Evolutionary conservation across 2,113 vertebrate species (phyloP).

Genomic region (Menura novaehollandiae): DNA sequence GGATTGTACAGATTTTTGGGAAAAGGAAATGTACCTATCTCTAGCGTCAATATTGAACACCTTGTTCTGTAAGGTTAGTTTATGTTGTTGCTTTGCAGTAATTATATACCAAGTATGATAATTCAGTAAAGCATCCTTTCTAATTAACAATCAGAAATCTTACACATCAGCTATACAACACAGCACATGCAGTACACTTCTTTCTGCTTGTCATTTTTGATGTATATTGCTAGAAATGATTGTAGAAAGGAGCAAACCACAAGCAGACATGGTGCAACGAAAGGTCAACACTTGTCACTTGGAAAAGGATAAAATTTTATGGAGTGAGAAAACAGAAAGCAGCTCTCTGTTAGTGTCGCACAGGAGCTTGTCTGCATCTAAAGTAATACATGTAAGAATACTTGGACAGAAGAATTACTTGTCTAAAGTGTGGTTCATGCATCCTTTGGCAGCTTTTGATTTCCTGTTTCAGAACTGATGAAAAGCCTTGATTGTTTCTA

Average conservation of each 20-base stretch:
- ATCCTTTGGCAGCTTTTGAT: background rate
- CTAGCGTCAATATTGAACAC: background rate
- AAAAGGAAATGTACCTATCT: background rate
- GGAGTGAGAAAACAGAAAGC: background rate
- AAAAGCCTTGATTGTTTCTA: background rate
- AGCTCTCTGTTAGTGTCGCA: background rate
- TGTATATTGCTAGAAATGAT: background rate
- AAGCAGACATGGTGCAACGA: background rate
- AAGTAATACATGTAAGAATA: background rate
- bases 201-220: slow-evolving; percentile 38
- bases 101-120: slow-evolving; percentile 34
- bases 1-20: background rate
- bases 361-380: slow-evolving; percentile 20
- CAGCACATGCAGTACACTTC: background rate
- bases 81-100: slow-evolving; percentile 15
- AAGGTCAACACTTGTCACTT: slow-evolving; percentile 36
- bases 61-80: slow-evolving; percentile 29
- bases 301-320: slow-evolving; percentile 30
- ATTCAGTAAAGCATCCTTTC: slow-evolving; percentile 31
- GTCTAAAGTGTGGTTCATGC: background rate
- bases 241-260: background rate
- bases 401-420: background rate
- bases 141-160: slow-evolving; percentile 30
- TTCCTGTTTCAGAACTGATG: background rate
- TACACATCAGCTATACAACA: background rate